These are phyloP conservation scores for Lumbricus terrestris DNA, from an alignment of 2,888 invertebrate genomes.

Conservation along the genomic window DNA sequence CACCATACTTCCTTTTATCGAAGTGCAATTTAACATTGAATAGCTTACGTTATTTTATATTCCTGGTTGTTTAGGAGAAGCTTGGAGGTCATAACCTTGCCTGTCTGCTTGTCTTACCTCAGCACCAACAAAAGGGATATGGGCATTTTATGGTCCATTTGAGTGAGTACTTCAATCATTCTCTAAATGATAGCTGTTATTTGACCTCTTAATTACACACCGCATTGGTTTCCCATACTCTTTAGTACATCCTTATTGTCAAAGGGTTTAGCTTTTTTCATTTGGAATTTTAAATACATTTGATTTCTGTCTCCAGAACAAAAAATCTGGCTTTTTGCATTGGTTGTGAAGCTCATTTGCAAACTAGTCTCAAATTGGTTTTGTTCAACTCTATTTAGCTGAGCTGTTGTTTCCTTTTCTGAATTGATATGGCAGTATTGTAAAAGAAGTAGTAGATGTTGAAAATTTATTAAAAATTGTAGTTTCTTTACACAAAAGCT, in stretches of 20 bases:
- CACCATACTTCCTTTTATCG: neutral
- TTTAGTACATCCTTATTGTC: too few relatives aligned
- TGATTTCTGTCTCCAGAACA: too few relatives aligned
- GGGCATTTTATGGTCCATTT: conserved; percentile 14
- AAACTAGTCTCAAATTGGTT: neutral
- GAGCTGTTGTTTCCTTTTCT: neutral
- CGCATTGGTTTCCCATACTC: too few relatives aligned
- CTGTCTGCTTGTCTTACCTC: neutral
- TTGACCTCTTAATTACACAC: neutral
- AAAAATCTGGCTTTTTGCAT: neutral
- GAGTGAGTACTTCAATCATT: neutral
- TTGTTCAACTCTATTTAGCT: neutral
- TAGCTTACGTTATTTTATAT: neutral
- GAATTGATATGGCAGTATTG: neutral
- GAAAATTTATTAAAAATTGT: neutral
- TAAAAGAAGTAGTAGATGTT: neutral
- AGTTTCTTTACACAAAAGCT: too few relatives aligned
- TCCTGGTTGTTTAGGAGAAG: neutral
- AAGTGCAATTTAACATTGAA: neutral
- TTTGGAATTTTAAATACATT: too few relatives aligned
- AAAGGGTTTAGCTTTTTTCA: too few relatives aligned
- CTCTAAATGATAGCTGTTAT: neutral
- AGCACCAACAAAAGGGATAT: conserved; percentile 6
- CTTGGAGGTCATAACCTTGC: conserved; percentile 11
- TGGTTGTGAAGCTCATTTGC: neutral